A percentile compares a stretch with the other conserved stretches of the same genome.
These are phyloP conservation scores for Parnassius smintheus DNA, from an alignment of 2,888 invertebrate species.

Conservation along the genomic window DNA sequence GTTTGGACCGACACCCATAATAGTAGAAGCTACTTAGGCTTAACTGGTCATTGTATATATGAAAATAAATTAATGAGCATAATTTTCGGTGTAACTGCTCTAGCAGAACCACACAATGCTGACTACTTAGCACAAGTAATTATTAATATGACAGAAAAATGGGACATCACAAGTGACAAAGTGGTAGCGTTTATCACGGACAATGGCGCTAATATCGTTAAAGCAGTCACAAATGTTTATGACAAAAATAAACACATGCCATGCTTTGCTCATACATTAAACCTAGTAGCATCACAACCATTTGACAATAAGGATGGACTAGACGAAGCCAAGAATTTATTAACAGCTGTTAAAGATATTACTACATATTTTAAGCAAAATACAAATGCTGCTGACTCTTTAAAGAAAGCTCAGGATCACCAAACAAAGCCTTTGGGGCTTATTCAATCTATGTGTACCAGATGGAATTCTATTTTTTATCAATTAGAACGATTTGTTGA, in stretches of 20 bases:
- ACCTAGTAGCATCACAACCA: conserved; percentile 36
- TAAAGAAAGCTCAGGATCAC: conserved; percentile 35
- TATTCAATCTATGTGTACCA: too few species aligned
- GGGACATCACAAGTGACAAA: conserved; percentile 32
- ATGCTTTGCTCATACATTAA: conserved; percentile 36
- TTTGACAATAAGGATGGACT: conserved; percentile 35
- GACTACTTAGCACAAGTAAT: conserved; percentile 33
- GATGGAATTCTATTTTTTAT: too few species aligned
- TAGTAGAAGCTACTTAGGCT: conserved; percentile 26
- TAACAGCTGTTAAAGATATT: conserved; percentile 37
- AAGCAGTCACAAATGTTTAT: conserved; percentile 35
- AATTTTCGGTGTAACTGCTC: conserved; percentile 32
- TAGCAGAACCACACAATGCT: conserved; percentile 34
- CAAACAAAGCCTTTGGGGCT: conserved; percentile 29
- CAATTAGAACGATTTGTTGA: too few species aligned
- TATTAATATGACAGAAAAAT: conserved; percentile 33
- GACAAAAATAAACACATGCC: conserved; percentile 33
- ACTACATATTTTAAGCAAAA: conserved; percentile 36
- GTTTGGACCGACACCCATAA: too few species aligned
- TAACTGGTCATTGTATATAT: conserved; percentile 34
- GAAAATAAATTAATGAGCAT: conserved; percentile 34
- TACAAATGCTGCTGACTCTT: conserved; percentile 37
- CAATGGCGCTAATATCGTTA: conserved; percentile 31
- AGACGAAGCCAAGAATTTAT: conserved; percentile 35
- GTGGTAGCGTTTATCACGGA: conserved; percentile 33